phyloP scores from a whole-genome alignment of 2,888 invertebrate genomes.

The Drosophila infuscata region DNA sequence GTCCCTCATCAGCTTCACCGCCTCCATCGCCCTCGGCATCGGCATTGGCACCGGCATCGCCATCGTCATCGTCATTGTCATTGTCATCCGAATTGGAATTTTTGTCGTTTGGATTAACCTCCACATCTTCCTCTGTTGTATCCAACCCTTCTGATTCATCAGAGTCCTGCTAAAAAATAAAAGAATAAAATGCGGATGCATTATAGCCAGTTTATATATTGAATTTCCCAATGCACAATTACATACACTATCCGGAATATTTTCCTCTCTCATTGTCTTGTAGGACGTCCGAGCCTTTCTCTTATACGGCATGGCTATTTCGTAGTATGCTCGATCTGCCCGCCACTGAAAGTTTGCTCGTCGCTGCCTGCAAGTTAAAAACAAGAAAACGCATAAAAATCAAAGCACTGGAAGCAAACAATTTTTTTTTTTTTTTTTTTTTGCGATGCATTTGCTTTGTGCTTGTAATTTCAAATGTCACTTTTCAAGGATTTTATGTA shows the following conservation, averaged over 20 bases:
- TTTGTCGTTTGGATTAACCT: background rate
- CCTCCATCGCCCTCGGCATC: background rate
- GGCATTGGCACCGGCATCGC: background rate
- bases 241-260: constrained; percentile 15
- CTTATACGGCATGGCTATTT: constrained; percentile 4
- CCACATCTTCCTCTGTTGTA: background rate
- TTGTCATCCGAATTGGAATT: constrained; percentile 1
- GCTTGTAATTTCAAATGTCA: background rate
- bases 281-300: constrained; percentile 4
- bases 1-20: background rate
- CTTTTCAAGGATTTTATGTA: constrained; percentile 26
- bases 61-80: background rate
- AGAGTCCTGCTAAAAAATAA: background rate
- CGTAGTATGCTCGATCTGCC: constrained; percentile 21
- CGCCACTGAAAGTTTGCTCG: background rate
- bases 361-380: constrained; percentile 14
- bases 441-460: background rate
- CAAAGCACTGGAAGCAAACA: background rate
- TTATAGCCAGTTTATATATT: background rate
- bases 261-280: constrained; percentile 12
- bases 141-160: background rate
- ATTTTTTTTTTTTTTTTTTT: background rate
- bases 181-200: background rate
- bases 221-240: background rate
- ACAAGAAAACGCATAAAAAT: background rate